phyloP scores from a whole-genome alignment of 1,140 invertebrate species.

The Medauroidea extradentata region DNA sequence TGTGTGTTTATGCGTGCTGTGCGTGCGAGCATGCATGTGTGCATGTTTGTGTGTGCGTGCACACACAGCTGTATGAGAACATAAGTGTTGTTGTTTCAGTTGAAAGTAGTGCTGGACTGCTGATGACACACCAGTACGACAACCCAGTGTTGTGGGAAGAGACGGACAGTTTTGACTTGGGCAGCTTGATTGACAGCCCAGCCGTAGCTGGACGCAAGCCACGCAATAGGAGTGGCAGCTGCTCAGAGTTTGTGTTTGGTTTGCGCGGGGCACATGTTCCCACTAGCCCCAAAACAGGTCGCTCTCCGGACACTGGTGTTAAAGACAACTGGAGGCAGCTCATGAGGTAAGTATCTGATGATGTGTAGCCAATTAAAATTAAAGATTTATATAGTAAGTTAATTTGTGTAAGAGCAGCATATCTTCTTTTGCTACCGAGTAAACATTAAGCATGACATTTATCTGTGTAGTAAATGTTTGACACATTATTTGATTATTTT shows the following conservation, averaged over 20 bases:
- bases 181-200: background rate
- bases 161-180: background rate
- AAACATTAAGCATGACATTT: no score
- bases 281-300: slow-evolving; percentile 17
- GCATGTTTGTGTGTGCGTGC: no score
- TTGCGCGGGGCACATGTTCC: slow-evolving; percentile 7
- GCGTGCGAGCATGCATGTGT: no score
- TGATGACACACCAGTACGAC: slow-evolving; percentile 44
- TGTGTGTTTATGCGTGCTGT: no score
- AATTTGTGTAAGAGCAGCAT: no score
- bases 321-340: slow-evolving; percentile 5
- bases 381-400: background rate
- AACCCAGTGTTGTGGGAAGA: background rate
- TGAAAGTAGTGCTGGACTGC: slow-evolving; percentile 54
- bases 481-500: no score
- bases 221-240: slow-evolving; percentile 27
- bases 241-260: slow-evolving; percentile 25
- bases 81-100: slow-evolving; percentile 35
- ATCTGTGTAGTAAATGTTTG: no score
- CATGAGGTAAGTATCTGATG: slow-evolving; percentile 14
- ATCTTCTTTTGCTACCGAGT: no score
- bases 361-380: no score
- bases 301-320: slow-evolving; percentile 14
- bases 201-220: background rate
- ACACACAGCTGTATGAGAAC: background rate